phyloP scores from a whole-genome alignment of 2,113 vertebrate genomes.

The Brienomyrus longianalis region DNA sequence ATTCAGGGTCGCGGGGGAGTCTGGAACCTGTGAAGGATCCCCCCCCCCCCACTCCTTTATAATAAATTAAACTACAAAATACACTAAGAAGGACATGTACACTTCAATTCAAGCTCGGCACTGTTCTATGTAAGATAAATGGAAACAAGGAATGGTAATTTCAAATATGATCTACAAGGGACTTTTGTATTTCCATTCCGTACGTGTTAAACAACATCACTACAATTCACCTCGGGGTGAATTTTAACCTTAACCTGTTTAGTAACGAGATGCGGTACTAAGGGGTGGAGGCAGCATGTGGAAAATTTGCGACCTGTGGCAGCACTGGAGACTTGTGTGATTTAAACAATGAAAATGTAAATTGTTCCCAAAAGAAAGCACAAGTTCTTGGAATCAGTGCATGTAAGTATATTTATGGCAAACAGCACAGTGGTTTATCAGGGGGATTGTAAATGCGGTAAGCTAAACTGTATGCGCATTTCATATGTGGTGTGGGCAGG shows the following conservation, averaged over 20 bases:
- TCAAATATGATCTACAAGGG: background rate
- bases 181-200: background rate
- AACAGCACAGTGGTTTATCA: background rate
- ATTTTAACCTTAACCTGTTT: background rate
- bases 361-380: constrained; percentile 1
- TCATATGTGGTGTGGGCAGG: background rate
- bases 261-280: background rate
- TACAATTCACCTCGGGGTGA: background rate
- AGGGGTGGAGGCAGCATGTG: background rate
- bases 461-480: background rate
- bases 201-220: background rate
- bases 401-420: background rate
- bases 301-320: background rate
- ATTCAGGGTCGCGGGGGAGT: background rate
- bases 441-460: background rate
- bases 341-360: constrained; percentile 3
- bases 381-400: background rate
- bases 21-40: background rate
- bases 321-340: background rate
- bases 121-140: background rate
- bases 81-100: background rate
- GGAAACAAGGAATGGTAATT: constrained; percentile 1
- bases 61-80: constrained; percentile 4
- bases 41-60: no score
- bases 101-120: background rate